These are phyloP conservation scores for Homalodisca vitripennis DNA, from an alignment of 1,140 invertebrate genomes.

Conservation along the genomic window DNA sequence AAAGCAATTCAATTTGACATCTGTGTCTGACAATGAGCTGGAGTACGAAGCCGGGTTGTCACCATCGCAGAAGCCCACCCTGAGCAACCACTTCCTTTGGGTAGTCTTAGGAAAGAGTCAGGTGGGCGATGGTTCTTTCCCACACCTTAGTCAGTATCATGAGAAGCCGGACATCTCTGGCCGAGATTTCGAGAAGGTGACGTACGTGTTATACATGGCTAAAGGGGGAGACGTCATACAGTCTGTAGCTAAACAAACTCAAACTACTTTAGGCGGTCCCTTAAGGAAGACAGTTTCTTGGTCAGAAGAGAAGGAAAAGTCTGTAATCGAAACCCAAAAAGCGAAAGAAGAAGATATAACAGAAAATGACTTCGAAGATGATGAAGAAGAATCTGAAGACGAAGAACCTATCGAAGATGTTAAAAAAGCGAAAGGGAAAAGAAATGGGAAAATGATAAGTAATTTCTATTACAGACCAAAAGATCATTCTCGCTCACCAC, in stretches of 20 bases:
- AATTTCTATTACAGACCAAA: too few species aligned
- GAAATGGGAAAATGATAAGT: too few species aligned
- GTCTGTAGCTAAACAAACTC: not conserved
- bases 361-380: too few species aligned
- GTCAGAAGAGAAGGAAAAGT: too few species aligned
- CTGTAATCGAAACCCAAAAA: too few species aligned
- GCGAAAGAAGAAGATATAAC: too few species aligned
- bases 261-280: not conserved
- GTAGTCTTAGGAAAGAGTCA: not conserved
- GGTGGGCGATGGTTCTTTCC: not conserved
- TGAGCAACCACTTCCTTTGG: not conserved
- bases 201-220: not conserved
- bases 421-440: too few species aligned
- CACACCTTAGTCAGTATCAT: not conserved
- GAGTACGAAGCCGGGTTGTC: not conserved
- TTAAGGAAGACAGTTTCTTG: not conserved
- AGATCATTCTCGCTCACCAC: too few species aligned
- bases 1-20: not conserved
- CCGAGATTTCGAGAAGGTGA: not conserved
- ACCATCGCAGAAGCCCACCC: not conserved
- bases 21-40: not conserved
- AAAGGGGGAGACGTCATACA: not conserved
- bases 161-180: not conserved
- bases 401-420: too few species aligned
- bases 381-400: too few species aligned